A percentile compares a stretch with the other conserved stretches of the same genome.
Evolutionary conservation across 2,113 vertebrate genomes (phyloP).

Genomic region (Capreolus pygargus): DNA sequence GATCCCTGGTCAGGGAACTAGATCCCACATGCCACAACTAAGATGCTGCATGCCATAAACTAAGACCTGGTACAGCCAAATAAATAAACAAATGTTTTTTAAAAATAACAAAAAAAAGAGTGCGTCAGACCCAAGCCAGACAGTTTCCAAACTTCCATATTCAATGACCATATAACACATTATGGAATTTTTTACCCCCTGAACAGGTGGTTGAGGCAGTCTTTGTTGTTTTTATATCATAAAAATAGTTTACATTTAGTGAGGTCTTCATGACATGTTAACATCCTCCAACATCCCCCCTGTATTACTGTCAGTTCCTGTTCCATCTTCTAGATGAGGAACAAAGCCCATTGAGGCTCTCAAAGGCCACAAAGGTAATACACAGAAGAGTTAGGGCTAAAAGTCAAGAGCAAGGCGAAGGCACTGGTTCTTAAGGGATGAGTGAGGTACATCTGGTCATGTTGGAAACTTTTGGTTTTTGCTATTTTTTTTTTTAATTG

Average conservation of each 20-base stretch:
- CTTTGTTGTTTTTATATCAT: background rate
- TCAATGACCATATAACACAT: background rate
- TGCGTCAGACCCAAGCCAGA: background rate
- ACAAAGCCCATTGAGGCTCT: background rate
- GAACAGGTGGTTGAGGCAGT: background rate
- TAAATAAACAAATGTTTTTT: background rate
- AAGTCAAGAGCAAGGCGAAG: background rate
- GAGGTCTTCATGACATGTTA: background rate
- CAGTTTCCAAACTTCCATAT: background rate
- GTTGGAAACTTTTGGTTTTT: background rate
- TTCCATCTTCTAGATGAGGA: background rate
- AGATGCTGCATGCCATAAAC: background rate
- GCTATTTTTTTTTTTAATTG: background rate
- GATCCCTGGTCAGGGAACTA: background rate
- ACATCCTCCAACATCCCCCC: background rate
- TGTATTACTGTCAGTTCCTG: background rate
- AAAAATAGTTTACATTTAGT: background rate
- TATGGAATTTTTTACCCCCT: background rate
- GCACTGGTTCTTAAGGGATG: background rate
- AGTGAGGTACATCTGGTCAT: background rate
- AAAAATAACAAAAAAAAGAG: background rate
- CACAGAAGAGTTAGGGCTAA: background rate
- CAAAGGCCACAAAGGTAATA: background rate
- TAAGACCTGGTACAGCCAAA: background rate
- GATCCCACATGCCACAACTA: background rate